Evolutionary conservation across 2,888 invertebrate genomes (phyloP).

Genomic region (Listrodromus nycthemerus): DNA sequence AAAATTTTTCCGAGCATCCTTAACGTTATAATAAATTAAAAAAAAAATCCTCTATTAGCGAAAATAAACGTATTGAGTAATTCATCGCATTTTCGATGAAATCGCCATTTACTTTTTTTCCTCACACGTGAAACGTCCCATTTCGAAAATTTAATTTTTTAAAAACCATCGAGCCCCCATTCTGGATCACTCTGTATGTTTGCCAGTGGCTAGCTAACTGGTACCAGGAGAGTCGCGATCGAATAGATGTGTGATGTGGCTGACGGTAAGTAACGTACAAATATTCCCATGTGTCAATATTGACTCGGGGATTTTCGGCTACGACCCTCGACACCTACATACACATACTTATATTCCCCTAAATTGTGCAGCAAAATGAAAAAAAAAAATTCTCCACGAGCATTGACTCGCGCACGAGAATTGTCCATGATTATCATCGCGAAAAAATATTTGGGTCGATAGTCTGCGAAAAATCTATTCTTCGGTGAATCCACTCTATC

Average conservation of each 20-base stretch:
- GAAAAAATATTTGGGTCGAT: neutral
- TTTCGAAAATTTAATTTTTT: conserved; percentile 4
- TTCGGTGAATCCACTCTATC: neutral
- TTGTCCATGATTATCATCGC: neutral
- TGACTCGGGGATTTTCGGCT: conserved; percentile 48
- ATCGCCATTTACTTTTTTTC: neutral
- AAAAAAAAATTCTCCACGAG: conserved; percentile 4
- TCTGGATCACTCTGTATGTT: conserved; percentile 50
- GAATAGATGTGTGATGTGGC: conserved; percentile 46
- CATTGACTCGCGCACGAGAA: neutral
- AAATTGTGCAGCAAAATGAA: neutral
- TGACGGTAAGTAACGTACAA: conserved; percentile 59
- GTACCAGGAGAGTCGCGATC: conserved; percentile 22
- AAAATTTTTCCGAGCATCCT: neutral
- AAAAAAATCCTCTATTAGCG: neutral
- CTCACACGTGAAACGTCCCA: neutral
- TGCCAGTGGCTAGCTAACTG: conserved; percentile 33
- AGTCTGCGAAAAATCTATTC: conserved; percentile 9
- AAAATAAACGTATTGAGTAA: no score
- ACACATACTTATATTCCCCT: conserved; percentile 8
- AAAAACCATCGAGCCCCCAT: neutral
- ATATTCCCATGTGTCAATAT: conserved; percentile 58
- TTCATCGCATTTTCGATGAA: neutral
- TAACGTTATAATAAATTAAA: neutral
- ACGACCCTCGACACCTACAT: neutral